Percentiles rank a stretch among this genome's conserved stretches.
phyloP scores from a whole-genome alignment of 2,888 invertebrate species.

The Cerastis rubricosa region DNA sequence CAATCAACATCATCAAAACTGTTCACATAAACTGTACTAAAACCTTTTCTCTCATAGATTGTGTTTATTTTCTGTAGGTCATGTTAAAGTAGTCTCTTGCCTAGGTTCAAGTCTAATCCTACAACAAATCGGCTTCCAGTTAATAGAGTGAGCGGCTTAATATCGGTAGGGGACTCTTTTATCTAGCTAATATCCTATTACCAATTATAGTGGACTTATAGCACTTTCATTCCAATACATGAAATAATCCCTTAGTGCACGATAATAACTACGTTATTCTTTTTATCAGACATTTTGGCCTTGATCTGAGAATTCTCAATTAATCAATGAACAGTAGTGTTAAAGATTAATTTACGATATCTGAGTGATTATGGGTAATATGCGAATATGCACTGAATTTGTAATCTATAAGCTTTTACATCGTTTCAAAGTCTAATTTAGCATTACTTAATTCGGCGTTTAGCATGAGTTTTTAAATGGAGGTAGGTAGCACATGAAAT shows the following conservation, averaged over 20 bases:
- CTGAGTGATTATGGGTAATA: background rate
- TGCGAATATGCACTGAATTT: background rate
- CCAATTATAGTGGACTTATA: background rate
- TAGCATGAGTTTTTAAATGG: background rate
- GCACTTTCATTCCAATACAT: background rate
- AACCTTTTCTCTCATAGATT: too few relatives aligned
- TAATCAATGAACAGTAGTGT: constrained; percentile 1
- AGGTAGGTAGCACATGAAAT: too few relatives aligned
- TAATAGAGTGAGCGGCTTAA: background rate
- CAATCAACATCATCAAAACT: background rate
- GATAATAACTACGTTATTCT: too few relatives aligned
- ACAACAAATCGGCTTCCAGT: background rate
- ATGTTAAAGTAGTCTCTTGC: background rate
- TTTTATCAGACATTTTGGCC: background rate
- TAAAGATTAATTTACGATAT: constrained; percentile 7
- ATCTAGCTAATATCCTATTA: background rate
- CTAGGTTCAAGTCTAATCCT: background rate
- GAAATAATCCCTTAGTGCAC: background rate
- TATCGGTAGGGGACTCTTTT: background rate
- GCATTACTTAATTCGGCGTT: background rate
- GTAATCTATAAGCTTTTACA: background rate
- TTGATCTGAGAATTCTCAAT: background rate
- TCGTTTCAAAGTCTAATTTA: background rate
- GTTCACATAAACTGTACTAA: background rate
- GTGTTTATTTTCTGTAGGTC: background rate